Base-by-base conservation (phyloP, 2,888 invertebrate species). In the Pristionchus entomophagus region DNA sequence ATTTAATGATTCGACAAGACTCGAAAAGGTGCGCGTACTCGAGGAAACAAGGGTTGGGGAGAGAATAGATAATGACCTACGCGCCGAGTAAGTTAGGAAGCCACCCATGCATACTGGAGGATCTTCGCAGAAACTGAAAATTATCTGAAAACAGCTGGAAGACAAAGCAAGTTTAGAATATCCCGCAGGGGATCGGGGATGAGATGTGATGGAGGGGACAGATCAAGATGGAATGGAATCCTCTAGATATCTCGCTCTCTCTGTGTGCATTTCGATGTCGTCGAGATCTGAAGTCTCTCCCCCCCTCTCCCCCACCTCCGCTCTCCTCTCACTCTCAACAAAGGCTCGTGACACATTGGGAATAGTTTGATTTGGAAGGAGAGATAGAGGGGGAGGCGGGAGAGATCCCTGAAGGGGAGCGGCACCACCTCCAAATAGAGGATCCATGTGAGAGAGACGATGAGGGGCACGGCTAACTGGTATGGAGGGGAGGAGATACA, bases 321-420 rank as follows among this genome's bases (percentile, higher is more conserved):
- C 26, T 38, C 56, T 35, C 59, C 82, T 53, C 53, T 35, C 38
- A 38, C 77, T 77, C 51, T 6, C 38, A 59, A 82, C 41, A 82
- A 49, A 59, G 56, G 56, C 32, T 84, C 83, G 83, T 84, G 83
- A 84, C 83, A 84, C 83, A 84, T 84, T 51, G 29, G 49, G 83
- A 65, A 84, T 84, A 65, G 62, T 84, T 84, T 84, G 45, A 62
- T 84, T 84, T 84, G 65, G 83, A 53, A 51, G 65, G n/a, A 45
- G 49, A 84, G 49, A 59, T 22, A 32, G 32, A 80, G 49, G 35
- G 45, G 56, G 81, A 5, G 56, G 65, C 5, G 56, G 56, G 56
- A 8, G 45, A 45, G 45, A 45, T 45, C 73, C 73, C 32, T n/a
- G 73, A 26, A 73, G 41, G 73, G 73, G 73, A 73, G 73, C 73